Conservation (phyloP, 1,140 invertebrate species). For the Nasonia longicornis region DNA sequence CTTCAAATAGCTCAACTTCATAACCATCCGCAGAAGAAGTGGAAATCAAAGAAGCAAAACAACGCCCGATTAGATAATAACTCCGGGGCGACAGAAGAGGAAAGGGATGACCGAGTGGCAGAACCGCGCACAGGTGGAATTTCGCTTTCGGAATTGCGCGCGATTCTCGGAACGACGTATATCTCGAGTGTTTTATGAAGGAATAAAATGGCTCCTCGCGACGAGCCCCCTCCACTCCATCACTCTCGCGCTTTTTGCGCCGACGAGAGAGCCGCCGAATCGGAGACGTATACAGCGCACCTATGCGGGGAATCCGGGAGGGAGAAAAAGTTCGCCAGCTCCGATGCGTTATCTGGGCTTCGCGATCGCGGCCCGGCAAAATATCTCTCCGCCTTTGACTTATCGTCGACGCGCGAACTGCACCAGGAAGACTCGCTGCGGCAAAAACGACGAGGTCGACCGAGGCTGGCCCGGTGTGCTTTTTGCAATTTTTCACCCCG, state of each 20-base stretch:
- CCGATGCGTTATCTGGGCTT: constrained; percentile 11
- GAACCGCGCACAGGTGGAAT: background rate
- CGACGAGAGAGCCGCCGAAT: background rate
- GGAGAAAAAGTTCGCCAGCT: constrained; percentile 11
- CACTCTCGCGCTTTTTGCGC: constrained; percentile 39
- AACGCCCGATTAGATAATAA: constrained; percentile 33
- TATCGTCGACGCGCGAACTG: constrained; percentile 21
- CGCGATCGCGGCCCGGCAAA: constrained; percentile 27
- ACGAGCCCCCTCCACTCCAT: constrained; percentile 22
- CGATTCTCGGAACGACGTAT: constrained; percentile 34
- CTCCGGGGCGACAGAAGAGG: background rate
- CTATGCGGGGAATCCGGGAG: constrained; percentile 11
- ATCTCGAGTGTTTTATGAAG: constrained; percentile 44
- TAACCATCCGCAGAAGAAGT: background rate
- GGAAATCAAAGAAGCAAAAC: background rate
- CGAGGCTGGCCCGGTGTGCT: background rate
- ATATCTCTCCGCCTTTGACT: constrained; percentile 44
- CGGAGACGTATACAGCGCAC: background rate
- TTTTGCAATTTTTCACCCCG: background rate
- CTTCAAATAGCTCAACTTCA: background rate
- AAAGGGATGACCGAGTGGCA: background rate
- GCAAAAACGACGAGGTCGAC: constrained; percentile 26
- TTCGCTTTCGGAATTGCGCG: background rate
- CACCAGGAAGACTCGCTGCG: constrained; percentile 2
- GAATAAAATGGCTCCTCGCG: constrained; percentile 42